Conservation (phyloP, 2,888 invertebrate genomes). For the Drosophila melanosoma region DNA sequence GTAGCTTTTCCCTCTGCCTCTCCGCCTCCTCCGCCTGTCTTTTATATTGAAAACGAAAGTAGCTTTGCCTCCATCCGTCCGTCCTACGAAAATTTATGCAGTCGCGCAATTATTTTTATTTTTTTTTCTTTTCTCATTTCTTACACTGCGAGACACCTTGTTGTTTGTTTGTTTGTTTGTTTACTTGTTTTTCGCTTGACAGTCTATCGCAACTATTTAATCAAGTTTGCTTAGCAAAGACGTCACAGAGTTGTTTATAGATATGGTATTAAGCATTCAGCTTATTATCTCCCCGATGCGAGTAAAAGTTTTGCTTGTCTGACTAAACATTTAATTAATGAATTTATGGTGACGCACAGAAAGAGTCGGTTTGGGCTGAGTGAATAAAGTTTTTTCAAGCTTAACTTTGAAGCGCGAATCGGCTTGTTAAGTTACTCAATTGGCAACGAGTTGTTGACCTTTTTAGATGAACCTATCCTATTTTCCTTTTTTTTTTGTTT, state of each 20-base stretch:
- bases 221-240: constrained; percentile 32
- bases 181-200: constrained; percentile 18
- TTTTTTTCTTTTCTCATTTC: constrained; percentile 38
- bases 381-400: not conserved
- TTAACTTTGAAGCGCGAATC: constrained; percentile 10
- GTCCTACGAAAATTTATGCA: constrained; percentile 71
- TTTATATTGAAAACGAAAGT: constrained; percentile 79
- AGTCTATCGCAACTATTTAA: constrained; percentile 31
- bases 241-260: constrained; percentile 14
- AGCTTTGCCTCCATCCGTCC: constrained; percentile 53
- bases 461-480: constrained; percentile 56
- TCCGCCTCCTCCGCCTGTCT: constrained; percentile 14
- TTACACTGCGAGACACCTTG: constrained; percentile 52
- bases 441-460: constrained; percentile 77
- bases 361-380: not conserved
- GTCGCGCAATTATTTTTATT: constrained; percentile 74
- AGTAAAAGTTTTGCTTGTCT: constrained; percentile 4
- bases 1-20: constrained; percentile 38
- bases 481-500: constrained; percentile 25
- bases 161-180: constrained; percentile 34
- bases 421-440: constrained; percentile 72
- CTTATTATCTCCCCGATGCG: not conserved
- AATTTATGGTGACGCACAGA: not conserved
- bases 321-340: not conserved
- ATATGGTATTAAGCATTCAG: not conserved